Conservation (phyloP, 2,113 vertebrate genomes). For the Peucedramus taeniatus region DNA sequence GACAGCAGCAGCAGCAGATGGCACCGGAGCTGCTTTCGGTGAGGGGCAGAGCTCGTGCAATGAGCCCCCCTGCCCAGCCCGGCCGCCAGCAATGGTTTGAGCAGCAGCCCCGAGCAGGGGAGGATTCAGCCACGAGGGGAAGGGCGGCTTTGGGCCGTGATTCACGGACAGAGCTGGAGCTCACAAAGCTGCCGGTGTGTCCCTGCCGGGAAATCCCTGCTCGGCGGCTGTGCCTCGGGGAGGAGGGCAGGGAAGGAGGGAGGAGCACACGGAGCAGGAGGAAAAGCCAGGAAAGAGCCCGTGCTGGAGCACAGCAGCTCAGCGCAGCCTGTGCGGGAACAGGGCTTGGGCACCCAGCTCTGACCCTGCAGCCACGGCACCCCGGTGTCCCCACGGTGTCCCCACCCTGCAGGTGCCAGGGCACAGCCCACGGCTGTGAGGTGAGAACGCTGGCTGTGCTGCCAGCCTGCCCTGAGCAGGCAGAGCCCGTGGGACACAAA, state of each 20-base stretch:
- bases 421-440: too few relatives aligned
- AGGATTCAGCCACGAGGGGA: background rate
- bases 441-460: background rate
- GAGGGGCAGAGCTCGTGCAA: background rate
- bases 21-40: background rate
- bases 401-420: too few relatives aligned
- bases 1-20: background rate
- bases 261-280: background rate
- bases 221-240: background rate
- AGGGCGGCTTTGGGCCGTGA: background rate
- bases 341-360: background rate
- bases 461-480: background rate
- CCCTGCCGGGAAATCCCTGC: background rate
- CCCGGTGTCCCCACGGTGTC: background rate
- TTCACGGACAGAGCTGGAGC: background rate
- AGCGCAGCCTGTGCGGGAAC: background rate
- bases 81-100: background rate
- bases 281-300: rapidly evolving
- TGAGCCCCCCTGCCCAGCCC: background rate
- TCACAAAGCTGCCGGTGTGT: background rate
- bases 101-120: background rate
- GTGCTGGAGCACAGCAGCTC: background rate
- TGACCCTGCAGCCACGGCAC: rapidly evolving
- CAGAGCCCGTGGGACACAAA: background rate
- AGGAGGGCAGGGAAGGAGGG: background rate